A percentile compares a stretch with the other conserved stretches of the same genome.
Evolutionary conservation across 2,113 vertebrate species (phyloP).

Genomic region (Corydoras maculifer): DNA sequence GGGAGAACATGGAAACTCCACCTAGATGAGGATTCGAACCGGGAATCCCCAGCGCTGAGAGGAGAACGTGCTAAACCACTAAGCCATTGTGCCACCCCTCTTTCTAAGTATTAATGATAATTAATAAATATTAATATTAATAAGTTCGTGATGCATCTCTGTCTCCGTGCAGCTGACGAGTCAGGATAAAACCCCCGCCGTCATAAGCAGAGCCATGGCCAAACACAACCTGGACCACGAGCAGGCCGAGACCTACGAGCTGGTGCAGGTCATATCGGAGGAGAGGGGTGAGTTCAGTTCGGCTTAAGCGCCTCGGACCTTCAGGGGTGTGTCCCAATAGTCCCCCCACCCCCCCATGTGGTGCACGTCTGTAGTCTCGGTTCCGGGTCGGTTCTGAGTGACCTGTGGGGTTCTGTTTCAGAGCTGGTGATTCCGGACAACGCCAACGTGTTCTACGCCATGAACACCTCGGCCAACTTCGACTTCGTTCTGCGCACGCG

Average conservation of each 20-base stretch:
- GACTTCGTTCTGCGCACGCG: conserved; percentile 83
- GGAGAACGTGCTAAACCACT: no score
- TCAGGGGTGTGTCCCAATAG: background rate
- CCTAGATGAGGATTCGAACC: no score
- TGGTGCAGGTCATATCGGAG: conserved; percentile 87
- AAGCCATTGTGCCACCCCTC: no score
- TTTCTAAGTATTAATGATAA: no score
- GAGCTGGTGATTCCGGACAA: conserved; percentile 84
- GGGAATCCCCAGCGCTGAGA: no score
- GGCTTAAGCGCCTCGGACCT: no score
- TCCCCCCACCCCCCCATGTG: background rate
- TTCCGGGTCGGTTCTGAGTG: background rate
- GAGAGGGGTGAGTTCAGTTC: conserved; percentile 73
- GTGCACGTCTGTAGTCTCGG: background rate
- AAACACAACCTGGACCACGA: conserved; percentile 86
- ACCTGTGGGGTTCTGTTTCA: conserved; percentile 44
- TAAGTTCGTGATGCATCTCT: no score
- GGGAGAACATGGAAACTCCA: no score
- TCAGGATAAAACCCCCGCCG: conserved; percentile 85
- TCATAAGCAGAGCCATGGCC: conserved; percentile 80
- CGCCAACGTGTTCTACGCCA: conserved; percentile 90
- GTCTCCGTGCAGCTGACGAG: conserved; percentile 72
- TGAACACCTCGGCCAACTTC: conserved; percentile 87
- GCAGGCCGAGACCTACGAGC: conserved; percentile 72
- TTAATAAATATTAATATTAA: no score